Base-by-base conservation (phyloP, 2,113 vertebrate species). In the Plectropomus leopardus region DNA sequence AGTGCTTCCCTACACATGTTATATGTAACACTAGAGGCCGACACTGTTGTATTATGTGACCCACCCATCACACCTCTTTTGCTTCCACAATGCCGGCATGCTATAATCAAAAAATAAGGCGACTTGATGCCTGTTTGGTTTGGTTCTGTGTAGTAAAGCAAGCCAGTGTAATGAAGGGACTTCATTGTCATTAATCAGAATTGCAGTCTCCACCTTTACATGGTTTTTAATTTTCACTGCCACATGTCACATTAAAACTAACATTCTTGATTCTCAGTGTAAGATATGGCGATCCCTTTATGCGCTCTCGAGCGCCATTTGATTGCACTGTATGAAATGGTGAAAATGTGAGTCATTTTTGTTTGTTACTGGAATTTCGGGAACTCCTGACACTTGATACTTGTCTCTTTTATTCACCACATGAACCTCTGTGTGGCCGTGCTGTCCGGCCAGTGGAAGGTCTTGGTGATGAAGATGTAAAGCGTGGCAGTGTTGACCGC, bases 361-460 rank as follows among this genome's bases (percentile, higher is more conserved):
- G 47, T 63, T 6, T n/a, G 21, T 47, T 0, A 47, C 9, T 28
- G 30, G 34, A 3, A 45, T 48, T 60, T 8, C 2, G 0, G 32
- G 7, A 28, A 7, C 64, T 47, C 23, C 26, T n/a, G 40, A 24
- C 40, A 2, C 42, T 40, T 14, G n/a, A 7, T 1, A 7, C n/a
- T 26, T 10, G 1, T n/a, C 5, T 23, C 13, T 48, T 57, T 34
- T 2, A 19, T 42, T 93, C 83, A 99, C 98, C 98, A 99, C 98
- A 99, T 99, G 93, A 99, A 99, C 72, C 98, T 96, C 88, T 99
- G 98, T 10, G 94, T 83, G 67, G 96, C 96, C 0, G 95, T 84
- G 84, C 86, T 97, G 88, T 96, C 76, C 1, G 96, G 95, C 98
- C 98, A 99, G 1, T 89, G 93, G 87, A 99, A 99, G 4, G 96